Percentiles rank a stretch among this genome's conserved stretches.
Evolutionary conservation across 2,888 invertebrate species (phyloP).

Genomic region (Parnassius mnemosyne): DNA sequence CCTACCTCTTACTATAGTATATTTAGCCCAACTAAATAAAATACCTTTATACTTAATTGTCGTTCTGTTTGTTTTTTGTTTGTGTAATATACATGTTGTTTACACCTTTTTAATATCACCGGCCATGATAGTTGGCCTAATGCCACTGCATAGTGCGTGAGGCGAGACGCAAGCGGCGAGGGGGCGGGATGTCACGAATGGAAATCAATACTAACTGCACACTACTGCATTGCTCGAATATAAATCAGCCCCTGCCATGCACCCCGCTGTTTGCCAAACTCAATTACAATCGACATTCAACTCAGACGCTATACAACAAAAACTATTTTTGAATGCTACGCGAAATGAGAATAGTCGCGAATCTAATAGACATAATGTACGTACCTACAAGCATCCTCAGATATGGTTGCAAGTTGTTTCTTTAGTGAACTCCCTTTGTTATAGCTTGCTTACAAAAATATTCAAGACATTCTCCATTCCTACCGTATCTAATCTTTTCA

Average conservation of each 20-base stretch:
- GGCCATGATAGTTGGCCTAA: conserved; percentile 58
- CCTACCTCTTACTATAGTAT: no score
- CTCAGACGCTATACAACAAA: conserved; percentile 33
- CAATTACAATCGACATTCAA: conserved; percentile 39
- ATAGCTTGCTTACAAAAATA: conserved; percentile 28
- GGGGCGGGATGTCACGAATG: conserved; percentile 57
- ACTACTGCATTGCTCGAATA: conserved; percentile 79
- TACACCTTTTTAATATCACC: conserved; percentile 19
- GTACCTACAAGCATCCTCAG: conserved; percentile 46
- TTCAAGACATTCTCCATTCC: conserved; percentile 26
- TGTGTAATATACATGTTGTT: not conserved
- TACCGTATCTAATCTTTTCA: conserved; percentile 27
- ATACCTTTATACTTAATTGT: no score
- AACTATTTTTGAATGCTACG: conserved; percentile 34
- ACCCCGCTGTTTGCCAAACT: conserved; percentile 67
- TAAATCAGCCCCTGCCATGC: conserved; percentile 74
- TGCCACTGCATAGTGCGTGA: conserved; percentile 72
- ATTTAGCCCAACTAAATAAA: no score
- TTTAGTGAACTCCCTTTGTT: conserved; percentile 38
- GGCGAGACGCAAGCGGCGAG: conserved; percentile 62
- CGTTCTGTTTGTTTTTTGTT: not conserved
- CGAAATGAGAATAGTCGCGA: conserved; percentile 49
- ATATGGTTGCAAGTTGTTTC: conserved; percentile 36
- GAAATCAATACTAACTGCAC: conserved; percentile 82
- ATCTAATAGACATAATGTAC: conserved; percentile 54